phyloP scores from a whole-genome alignment of 2,797 vertebrate genomes.

The Jordanella pulchra region DNA sequence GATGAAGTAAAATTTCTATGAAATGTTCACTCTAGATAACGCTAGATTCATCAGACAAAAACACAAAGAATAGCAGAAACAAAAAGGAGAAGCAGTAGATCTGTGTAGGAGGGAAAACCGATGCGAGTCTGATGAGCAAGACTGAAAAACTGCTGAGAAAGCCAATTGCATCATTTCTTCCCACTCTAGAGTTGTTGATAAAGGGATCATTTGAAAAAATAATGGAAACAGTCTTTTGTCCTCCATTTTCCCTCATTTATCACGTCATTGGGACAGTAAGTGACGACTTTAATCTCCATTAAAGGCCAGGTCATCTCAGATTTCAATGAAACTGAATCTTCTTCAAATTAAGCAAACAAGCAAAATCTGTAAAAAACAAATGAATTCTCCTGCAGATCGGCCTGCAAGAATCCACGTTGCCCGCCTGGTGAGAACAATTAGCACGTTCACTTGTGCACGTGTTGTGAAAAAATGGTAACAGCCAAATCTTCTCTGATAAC shows the following conservation, averaged over 20 bases:
- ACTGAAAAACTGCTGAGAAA: slow-evolving; percentile 5
- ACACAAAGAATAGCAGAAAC: background rate
- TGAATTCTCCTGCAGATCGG: slow-evolving; percentile 58
- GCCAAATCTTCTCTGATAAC: slow-evolving; percentile 50
- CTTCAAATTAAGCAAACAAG: slow-evolving; percentile 31
- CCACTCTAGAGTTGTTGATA: background rate
- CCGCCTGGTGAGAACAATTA: slow-evolving; percentile 61
- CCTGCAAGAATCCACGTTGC: slow-evolving; percentile 46
- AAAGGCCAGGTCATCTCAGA: background rate
- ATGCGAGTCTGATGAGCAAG: background rate
- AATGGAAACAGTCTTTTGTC: background rate
- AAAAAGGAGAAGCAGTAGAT: background rate
- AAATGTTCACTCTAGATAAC: slow-evolving; percentile 1
- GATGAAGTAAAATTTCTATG: background rate
- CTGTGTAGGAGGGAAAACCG: slow-evolving; percentile 2
- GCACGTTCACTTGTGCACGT: slow-evolving; percentile 57
- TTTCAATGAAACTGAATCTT: background rate
- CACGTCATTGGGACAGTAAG: background rate
- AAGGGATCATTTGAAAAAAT: background rate
- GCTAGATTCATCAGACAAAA: background rate
- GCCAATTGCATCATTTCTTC: background rate
- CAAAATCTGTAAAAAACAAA: slow-evolving; percentile 34
- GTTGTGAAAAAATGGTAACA: slow-evolving; percentile 55
- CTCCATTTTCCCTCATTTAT: background rate
- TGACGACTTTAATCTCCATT: background rate